These are phyloP conservation scores for silkworm (Bombyx mori) DNA, from an alignment of 1,140 invertebrate species.

Conservation along the genomic window DNA sequence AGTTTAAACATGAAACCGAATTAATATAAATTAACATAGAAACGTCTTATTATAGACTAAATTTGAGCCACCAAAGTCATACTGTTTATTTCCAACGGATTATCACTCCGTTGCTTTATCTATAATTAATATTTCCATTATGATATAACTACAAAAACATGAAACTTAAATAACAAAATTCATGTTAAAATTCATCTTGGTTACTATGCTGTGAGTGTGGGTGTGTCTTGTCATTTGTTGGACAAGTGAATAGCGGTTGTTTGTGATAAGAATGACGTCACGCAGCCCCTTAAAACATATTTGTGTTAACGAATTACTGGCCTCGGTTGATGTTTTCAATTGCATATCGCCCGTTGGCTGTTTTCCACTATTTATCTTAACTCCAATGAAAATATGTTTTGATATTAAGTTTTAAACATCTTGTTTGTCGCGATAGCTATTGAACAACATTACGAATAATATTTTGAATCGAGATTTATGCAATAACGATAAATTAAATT, in stretches of 20 bases:
- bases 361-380: constrained; percentile 64
- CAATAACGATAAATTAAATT: too few relatives aligned
- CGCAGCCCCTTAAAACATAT: constrained; percentile 49
- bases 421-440: constrained; percentile 18
- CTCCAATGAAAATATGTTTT: constrained; percentile 56
- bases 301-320: constrained; percentile 42
- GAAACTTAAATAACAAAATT: too few relatives aligned
- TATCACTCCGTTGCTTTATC: too few relatives aligned
- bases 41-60: too few relatives aligned
- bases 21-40: too few relatives aligned
- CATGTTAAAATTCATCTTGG: constrained; percentile 6
- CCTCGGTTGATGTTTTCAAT: constrained; percentile 54
- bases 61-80: too few relatives aligned
- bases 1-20: too few relatives aligned
- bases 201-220: constrained; percentile 50
- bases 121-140: too few relatives aligned
- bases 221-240: constrained; percentile 52
- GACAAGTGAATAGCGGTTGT: constrained; percentile 32
- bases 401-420: constrained; percentile 33
- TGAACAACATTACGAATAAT: too few relatives aligned
- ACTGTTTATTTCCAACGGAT: too few relatives aligned
- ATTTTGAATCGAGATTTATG: too few relatives aligned
- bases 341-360: constrained; percentile 39
- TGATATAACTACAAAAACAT: too few relatives aligned
- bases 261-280: constrained; percentile 40